Base-by-base conservation (phyloP, 2,888 invertebrate species). In the Gerosis bhagava region DNA sequence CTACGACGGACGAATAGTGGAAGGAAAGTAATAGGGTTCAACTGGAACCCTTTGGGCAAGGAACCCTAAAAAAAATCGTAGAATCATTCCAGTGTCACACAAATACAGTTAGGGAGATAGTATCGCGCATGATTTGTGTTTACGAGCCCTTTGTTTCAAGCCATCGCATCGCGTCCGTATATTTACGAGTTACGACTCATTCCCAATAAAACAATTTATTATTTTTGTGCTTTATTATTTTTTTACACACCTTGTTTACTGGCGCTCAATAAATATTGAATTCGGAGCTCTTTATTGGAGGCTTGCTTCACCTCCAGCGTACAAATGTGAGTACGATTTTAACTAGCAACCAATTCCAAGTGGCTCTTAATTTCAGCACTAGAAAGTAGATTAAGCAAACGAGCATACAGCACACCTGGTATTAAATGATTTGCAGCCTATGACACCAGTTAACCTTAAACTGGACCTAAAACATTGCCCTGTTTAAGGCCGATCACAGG, bases 71-170 rank as follows among this genome's bases (percentile, higher is more conserved):
- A 22, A 32, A 31, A 34, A 22, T 28, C 34, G 26, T 43, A 19
- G 32, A 17, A 11, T 31, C 29, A 16, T 24, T 7, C 11, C 15
- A n/a, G 21, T 10, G 29, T 22, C 13, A 40, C 40, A 3, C 7
- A 11, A 6, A 12, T 13, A 17, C 24, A 8, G 16, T 21, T 15
- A 22, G 29, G 13, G 31, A 37, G 45, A 45, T 31, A 45, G 24
- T 24, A 31, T 37, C n/a, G n/a, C 44, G 29, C 50, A 59, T 77
- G 70, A 75, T 74, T 69, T 68, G 67, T 65, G 60, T 65, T 73
- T 68, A 74, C 64, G 65, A 47, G 53, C 5, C 34, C 55, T 57
- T 61, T 59, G 63, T 67, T 58, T 67, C 60, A 64, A 59, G 55
- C 62, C n/a, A n/a, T n/a, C n/a, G n/a, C 56, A 48, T 50, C 43